These are phyloP conservation scores for Tiliacea aurago DNA, from an alignment of 2,888 invertebrate species.

Conservation along the genomic window DNA sequence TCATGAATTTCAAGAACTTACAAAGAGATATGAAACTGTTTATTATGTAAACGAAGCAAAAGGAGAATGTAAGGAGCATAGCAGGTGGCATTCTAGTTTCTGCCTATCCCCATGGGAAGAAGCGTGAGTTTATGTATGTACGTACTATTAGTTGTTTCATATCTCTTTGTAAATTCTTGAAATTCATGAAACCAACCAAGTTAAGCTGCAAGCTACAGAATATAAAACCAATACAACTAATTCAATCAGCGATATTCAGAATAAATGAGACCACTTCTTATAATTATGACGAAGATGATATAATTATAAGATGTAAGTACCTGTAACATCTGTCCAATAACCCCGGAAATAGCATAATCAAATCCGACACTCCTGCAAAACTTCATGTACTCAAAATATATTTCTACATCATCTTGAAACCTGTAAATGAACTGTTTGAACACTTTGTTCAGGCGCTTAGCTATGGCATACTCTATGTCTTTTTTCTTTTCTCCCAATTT, in stretches of 20 bases:
- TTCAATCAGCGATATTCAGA: background rate
- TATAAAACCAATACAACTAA: background rate
- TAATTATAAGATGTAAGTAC: too few relatives aligned
- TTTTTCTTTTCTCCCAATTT: conserved; percentile 91
- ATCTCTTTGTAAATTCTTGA: background rate
- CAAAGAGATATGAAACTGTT: too few relatives aligned
- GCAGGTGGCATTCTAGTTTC: too few relatives aligned
- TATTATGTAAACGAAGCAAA: too few relatives aligned
- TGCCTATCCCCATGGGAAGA: too few relatives aligned
- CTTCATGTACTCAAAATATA: conserved; percentile 95
- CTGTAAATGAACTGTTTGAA: conserved; percentile 93
- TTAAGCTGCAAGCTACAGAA: too few relatives aligned
- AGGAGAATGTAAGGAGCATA: too few relatives aligned
- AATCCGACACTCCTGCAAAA: conserved; percentile 93
- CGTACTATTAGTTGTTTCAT: background rate
- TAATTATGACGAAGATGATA: background rate
- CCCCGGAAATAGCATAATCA: conserved; percentile 88
- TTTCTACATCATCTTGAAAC: conserved; percentile 93
- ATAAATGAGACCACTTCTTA: background rate
- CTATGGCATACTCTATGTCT: conserved; percentile 93
- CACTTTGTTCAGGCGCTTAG: conserved; percentile 93
- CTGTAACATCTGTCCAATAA: conserved; percentile 91
- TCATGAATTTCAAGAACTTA: too few relatives aligned
- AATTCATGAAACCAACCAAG: background rate
- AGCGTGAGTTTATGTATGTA: too few relatives aligned